Base-by-base conservation (phyloP, 1,140 invertebrate species). In the Agrypnia vestita region DNA sequence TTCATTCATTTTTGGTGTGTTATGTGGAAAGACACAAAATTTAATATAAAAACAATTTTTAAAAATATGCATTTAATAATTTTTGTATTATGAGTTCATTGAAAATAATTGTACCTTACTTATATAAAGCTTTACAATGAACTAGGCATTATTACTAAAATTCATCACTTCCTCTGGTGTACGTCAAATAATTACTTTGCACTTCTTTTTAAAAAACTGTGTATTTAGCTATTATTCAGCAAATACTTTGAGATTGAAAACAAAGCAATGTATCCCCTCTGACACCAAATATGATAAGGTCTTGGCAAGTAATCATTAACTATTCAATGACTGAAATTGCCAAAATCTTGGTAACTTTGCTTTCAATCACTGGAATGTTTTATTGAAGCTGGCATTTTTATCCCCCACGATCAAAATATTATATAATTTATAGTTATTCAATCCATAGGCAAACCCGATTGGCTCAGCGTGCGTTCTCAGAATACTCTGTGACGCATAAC, bases 271-370 rank as follows among this genome's bases (percentile, higher is more conserved):
- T 80, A 61, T 74, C 73, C 79, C 82, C 79, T 80, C 79, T 79
- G 25, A 53, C 76, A 83, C 79, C 82, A 62, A 76, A 49, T 76
- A 59, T 79, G 44, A 12, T 73, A 83, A 83, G 79, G 80, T 80
- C 71, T 76, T 83, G 82, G 82, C 82, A 80, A 83, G 82, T 83
- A 64, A 80, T 80, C 82, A 80, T 83, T 83, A 46, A 61, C 17
- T 75, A 56, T n/a, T 78, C 82, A 83, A 83, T 80, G 82, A 83
- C 75, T 77, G 67, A n/a, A 83, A 80, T 83, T 79, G 62, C 82
- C 82, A 80, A 75, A 74, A 83, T 62, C 82, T 83, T 83, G 15
- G 13, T 78, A 21, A 64, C 62, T 79, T 78, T 73, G 77, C 56
- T 78, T 67, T 62, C 71, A 61, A 76, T 17, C 44, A 51, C 78